phyloP scores from a whole-genome alignment of 2,888 invertebrate genomes.

The Cephus rjabovi region DNA sequence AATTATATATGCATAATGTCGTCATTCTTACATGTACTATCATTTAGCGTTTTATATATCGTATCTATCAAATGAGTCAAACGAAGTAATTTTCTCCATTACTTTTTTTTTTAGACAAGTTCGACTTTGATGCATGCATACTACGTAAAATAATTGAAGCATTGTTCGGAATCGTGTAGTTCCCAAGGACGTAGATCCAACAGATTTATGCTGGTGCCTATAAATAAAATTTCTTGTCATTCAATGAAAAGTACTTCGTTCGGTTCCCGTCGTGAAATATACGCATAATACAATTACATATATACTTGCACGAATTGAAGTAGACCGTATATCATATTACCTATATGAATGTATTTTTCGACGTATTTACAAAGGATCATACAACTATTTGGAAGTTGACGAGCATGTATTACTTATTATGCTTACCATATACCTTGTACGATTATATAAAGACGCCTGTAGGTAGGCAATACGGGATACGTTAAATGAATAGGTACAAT shows the following conservation, averaged over 20 bases:
- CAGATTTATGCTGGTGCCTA: neutral
- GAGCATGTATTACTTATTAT: neutral
- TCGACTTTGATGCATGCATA: neutral
- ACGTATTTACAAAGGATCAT: neutral
- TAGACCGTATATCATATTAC: neutral
- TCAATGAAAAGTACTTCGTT: slow-evolving; percentile 3
- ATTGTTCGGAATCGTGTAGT: neutral
- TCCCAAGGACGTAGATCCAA: neutral
- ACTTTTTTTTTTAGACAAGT: neutral
- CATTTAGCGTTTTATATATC: neutral
- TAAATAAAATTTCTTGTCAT: neutral
- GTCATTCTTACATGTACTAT: neutral
- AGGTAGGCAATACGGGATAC: neutral
- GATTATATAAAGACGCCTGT: neutral
- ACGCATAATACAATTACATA: neutral
- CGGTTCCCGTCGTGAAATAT: neutral
- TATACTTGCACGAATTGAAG: neutral
- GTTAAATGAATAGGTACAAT: neutral
- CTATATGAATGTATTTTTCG: slow-evolving; percentile 1
- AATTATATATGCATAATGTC: neutral
- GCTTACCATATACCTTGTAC: neutral
- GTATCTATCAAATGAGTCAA: neutral
- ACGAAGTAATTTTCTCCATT: neutral
- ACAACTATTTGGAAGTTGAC: neutral
- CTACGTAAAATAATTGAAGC: neutral